Conservation (phyloP, 2,113 vertebrate species). For the Marmota monax region DNA sequence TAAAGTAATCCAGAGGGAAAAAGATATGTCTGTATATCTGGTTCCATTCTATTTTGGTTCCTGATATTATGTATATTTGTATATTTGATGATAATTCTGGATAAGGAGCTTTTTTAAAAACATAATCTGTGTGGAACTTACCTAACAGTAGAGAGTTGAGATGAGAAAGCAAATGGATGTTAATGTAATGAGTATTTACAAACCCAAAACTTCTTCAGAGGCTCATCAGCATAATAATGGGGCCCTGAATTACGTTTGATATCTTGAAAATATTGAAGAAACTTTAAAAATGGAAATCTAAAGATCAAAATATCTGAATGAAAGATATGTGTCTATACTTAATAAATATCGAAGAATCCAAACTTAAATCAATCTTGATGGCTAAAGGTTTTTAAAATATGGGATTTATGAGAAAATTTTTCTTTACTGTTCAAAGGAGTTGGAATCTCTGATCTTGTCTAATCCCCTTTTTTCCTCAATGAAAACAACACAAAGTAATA, state of each 20-base stretch:
- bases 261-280: background rate
- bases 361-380: background rate
- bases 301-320: background rate
- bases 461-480: background rate
- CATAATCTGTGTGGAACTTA: background rate
- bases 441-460: background rate
- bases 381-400: background rate
- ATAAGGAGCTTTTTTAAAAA: background rate
- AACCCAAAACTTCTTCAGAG: background rate
- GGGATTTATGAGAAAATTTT: background rate
- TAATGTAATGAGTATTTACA: background rate
- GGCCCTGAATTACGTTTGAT: background rate
- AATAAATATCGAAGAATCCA: background rate
- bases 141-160: background rate
- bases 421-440: background rate
- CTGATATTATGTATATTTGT: too few relatives aligned
- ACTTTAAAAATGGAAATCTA: constrained; percentile 4
- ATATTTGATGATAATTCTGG: background rate
- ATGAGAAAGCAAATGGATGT: background rate
- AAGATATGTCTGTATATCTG: background rate
- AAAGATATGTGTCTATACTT: background rate
- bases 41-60: background rate
- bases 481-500: background rate
- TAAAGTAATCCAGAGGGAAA: background rate
- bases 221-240: background rate